Evolutionary conservation across 2,888 invertebrate species (phyloP).

Genomic region (Spodoptera littoralis): DNA sequence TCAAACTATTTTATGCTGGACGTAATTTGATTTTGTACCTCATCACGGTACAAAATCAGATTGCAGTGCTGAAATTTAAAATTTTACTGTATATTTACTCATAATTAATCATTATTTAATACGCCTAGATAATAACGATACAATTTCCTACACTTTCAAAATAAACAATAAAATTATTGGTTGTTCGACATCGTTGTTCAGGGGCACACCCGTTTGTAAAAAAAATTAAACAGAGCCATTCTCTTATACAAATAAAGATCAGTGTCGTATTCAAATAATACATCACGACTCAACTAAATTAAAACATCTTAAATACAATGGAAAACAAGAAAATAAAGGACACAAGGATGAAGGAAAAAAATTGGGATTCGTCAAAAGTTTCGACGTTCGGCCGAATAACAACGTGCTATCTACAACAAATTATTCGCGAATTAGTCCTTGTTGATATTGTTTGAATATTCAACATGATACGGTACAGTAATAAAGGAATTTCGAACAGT

Average conservation of each 20-base stretch:
- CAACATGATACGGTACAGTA: constrained; percentile 50
- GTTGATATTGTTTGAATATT: constrained; percentile 56
- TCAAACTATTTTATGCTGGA: constrained; percentile 18
- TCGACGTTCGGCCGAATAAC: constrained; percentile 36
- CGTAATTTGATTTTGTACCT: constrained; percentile 13
- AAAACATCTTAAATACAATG: constrained; percentile 33
- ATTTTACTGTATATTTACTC: too few species aligned
- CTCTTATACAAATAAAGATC: too few species aligned
- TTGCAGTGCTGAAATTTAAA: too few species aligned
- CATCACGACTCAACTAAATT: constrained; percentile 18
- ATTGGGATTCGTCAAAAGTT: constrained; percentile 25
- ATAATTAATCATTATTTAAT: too few species aligned
- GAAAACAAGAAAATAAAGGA: constrained; percentile 24
- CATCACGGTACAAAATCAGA: too few species aligned
- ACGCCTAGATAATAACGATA: too few species aligned
- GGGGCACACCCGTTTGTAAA: too few species aligned
- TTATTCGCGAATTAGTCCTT: constrained; percentile 57
- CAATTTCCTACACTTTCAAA: too few species aligned
- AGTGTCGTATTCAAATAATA: not conserved
- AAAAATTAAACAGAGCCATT: too few species aligned
- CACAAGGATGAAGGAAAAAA: constrained; percentile 28
- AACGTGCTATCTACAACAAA: constrained; percentile 49
- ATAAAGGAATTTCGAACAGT: constrained; percentile 56
- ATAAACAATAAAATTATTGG: too few species aligned
- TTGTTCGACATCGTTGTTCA: too few species aligned